Evolutionary conservation across 2,888 invertebrate genomes (phyloP), one percentile per base, ranked within the genome.

Genomic region (Sminthurides aquaticus): DNA sequence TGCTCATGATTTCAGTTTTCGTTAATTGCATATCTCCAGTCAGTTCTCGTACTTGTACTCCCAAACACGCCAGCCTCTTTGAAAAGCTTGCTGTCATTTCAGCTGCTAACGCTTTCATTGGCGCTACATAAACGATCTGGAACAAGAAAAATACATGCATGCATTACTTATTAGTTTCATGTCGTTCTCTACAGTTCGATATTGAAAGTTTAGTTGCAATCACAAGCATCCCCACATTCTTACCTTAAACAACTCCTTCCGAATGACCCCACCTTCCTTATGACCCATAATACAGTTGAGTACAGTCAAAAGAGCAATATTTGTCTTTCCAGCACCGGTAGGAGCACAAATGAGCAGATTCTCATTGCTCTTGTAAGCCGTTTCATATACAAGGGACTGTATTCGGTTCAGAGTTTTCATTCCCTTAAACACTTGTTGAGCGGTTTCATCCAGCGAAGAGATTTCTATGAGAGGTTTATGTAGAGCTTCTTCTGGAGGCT

Each of bases 21-120:
- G 94, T 92, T 22, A 99, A 81, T 75, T 96, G 94, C 91, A 98
- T 99, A 78, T 99, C 99, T 20, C 99, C 99, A 0, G 99, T 99
- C 71, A 97, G 80, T 79, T 99, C 99, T 61, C 88, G 84, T 0
- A 99, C 98, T 0, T 81, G 77, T 27, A 99, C 86, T 3, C 95
- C 94, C 1, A 90, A 80, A 0, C 87, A 83, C 49, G 84, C 82
- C 0, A 99, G 82, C 60, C 91, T 85, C 75, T 87, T 87, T 2
- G 88, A 86, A 79, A 99, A 99, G 78, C 91, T 98, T 0, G 86
- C 84, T 0, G 97, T 94, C 96, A 99, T 99, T 83, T 99, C 99
- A 0, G 97, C 88, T 0, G 99, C 99, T 49, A 99, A 80, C 0
- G 99, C 99, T 81, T 99, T 99, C 99, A 99, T 99, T 1, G 99